Percentiles rank a stretch among this genome's conserved stretches.
Evolutionary conservation across 2,113 vertebrate species (phyloP).

Genomic region (Pyrgilauda ruficollis): DNA sequence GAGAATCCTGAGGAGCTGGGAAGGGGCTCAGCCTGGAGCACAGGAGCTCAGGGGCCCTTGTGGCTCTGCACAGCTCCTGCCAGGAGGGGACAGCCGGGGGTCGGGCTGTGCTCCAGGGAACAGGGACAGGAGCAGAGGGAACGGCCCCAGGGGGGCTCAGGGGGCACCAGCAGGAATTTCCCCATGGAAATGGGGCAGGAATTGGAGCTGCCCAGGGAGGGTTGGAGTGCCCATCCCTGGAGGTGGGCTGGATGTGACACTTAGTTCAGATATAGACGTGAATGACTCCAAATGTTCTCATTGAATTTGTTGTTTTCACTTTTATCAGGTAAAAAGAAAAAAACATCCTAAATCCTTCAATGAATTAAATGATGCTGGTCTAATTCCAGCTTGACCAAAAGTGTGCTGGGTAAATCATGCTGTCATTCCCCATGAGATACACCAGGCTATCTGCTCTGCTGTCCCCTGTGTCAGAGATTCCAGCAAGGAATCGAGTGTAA

Average conservation of each 20-base stretch:
- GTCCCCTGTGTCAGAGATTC: background rate
- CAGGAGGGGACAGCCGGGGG: background rate
- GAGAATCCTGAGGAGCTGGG: background rate
- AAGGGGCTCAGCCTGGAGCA: background rate
- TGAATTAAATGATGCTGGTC: background rate
- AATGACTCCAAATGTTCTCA: background rate
- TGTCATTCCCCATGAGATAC: background rate
- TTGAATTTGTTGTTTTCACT: background rate
- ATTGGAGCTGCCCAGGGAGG: background rate
- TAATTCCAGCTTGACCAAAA: background rate
- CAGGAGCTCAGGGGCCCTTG: background rate
- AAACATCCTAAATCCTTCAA: background rate
- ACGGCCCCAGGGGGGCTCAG: background rate
- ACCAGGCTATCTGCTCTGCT: background rate
- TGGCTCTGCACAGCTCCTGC: background rate
- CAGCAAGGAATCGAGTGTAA: background rate
- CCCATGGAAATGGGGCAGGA: accelerated
- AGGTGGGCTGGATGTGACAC: background rate
- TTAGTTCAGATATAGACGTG: background rate
- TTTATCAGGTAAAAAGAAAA: background rate
- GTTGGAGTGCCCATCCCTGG: background rate
- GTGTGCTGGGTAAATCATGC: background rate
- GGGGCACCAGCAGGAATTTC: background rate
- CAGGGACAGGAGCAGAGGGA: background rate
- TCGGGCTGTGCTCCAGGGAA: background rate